Base-by-base conservation (phyloP, 2,888 invertebrate species). In the Antitype chi region DNA sequence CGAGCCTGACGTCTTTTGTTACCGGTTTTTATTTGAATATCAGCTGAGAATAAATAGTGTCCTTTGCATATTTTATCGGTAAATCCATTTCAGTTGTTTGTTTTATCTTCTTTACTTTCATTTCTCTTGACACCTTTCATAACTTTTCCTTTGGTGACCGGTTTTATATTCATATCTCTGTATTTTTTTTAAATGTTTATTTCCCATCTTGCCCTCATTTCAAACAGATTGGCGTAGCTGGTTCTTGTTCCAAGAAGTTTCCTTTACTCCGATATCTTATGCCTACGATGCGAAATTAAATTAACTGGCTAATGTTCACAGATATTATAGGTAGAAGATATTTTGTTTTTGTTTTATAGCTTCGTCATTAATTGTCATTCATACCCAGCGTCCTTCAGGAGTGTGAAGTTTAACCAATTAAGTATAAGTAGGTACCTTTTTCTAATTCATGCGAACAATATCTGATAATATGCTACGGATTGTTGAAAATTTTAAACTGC, bases 91-190 rank as follows among this genome's bases (percentile, higher is more conserved):
- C 72, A 71, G 62, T 76, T 49, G 60, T 63, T 84, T 73, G 62
- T 74, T 28, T 81, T 76, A 68, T 81, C 64, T 73, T 80, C 43
- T 70, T 83, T 55, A 64, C 78, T 76, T 84, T 84, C 68, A 71
- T 78, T 84, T 84, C 70, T 84, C 75, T 77, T 70, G 78, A 67
- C 71, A 74, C 59, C 75, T 79, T 79, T 81, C 62, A 77, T 55
- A 78, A 78, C 67, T 82, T 84, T 80, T 80, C 68, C 52, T 76
- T 72, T 73, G 60, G 11, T 70, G 78, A 70, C 76, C 73, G 52
- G 71, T 78, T 69, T 78, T 73, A 23, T 53, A 64, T 63, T 17
- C 3, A n/a, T 74, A 74, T 68, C 52, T 72, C 55, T 68, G 32
- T 76, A 59, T 74, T 74, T 84, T 70, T 74, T 70, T 20, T 52